These are phyloP conservation scores for Phallusia fumigata DNA, from an alignment of 23 tunicate genomes.

Conservation along the genomic window DNA sequence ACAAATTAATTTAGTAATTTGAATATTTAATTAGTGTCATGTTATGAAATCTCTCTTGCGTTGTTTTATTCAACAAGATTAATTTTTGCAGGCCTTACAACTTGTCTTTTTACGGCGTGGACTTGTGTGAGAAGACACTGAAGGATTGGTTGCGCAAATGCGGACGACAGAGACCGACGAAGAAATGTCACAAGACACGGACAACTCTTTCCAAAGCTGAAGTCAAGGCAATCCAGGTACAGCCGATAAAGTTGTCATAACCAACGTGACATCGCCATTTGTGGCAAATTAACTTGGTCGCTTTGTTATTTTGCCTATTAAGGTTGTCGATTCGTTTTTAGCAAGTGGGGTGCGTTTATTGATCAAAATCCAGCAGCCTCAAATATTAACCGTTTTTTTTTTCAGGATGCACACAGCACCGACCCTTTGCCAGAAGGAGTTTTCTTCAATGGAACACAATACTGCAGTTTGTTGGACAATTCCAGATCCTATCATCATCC, in stretches of 20 bases:
- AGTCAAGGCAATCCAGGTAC: slow-evolving; percentile 62
- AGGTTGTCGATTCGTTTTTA: no score
- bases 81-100: slow-evolving; percentile 42
- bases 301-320: no score
- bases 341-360: no score
- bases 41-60: no score
- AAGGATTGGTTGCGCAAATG: slow-evolving; percentile 77
- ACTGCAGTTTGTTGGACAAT: slow-evolving; percentile 71
- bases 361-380: no score
- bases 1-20: no score
- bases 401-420: slow-evolving; percentile 37
- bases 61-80: no score
- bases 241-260: neutral
- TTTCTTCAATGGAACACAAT: slow-evolving; percentile 79
- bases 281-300: neutral
- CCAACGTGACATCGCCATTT: neutral
- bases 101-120: slow-evolving; percentile 58
- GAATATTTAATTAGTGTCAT: no score
- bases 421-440: slow-evolving; percentile 78
- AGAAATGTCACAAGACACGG: slow-evolving; percentile 55
- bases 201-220: slow-evolving; percentile 45
- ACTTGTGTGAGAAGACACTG: slow-evolving; percentile 32
- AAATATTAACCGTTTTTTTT: neutral
- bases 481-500: slow-evolving; percentile 65
- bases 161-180: slow-evolving; percentile 79